Base-by-base conservation (phyloP, 1,140 invertebrate genomes). In the Drosophila nigromelanica region DNA sequence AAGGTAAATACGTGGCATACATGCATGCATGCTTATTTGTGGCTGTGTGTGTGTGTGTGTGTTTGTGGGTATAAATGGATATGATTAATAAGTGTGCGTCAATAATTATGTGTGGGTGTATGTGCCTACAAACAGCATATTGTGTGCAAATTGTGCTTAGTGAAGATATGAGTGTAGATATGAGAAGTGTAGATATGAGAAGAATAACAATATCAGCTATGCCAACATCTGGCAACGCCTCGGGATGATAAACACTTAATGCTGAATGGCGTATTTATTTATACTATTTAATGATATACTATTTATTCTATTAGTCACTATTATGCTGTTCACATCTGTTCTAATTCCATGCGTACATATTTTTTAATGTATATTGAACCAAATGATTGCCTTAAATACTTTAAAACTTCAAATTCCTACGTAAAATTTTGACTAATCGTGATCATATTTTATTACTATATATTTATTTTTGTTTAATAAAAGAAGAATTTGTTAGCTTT, bases 41-140 rank as follows among this genome's bases (percentile, higher is more conserved):
- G 8, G 5, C 60, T 58, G 21, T 30, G 35, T 40, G 12, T 61
- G n/a, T 27, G n/a, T 51, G 7, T 47, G 8, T 35, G 8, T 68
- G 12, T 51, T 10, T 51, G 8, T 11, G 33, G 24, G 48, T 62
- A 30, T 60, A 27, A 39, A 40, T 47, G 21, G 10, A 27, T 68
- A 35, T 48, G 15, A 37, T 61, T 45, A 50, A 27, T 4, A 15
- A 30, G 59, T 47, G 59, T 47, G 51, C 39, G 51, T 63, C 60
- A 71, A 64, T 71, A 71, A 64, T 70, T 64, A 43, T 40, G 27
- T 24, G 8, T 54, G 24, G 3, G 24, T 42, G 27, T 30, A 27
- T 10, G 14, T 39, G 5, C 43, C 40, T 52, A 63, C 15, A 51
- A 42, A 43, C 27, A 35, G 37, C n/a, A 27, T 33, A 14, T 21